phyloP scores from a whole-genome alignment of 2,888 invertebrate genomes.

The Nephrocerus scutellatus region DNA sequence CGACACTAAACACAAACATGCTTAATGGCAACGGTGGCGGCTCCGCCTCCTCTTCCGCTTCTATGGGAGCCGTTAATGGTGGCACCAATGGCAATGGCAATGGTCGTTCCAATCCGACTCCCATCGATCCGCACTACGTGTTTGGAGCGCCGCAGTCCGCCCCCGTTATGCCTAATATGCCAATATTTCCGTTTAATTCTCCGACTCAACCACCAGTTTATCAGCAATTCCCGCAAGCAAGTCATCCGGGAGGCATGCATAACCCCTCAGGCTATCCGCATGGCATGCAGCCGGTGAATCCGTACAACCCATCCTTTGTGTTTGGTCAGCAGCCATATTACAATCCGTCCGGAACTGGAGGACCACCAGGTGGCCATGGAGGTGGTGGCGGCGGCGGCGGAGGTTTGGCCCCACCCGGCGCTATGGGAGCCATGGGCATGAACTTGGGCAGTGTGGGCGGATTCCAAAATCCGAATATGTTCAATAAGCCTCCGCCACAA shows the following conservation, averaged over 20 bases:
- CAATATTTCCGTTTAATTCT: conserved; percentile 45
- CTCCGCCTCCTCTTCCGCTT: too few relatives aligned
- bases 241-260: conserved; percentile 45
- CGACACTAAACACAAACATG: conserved; percentile 42
- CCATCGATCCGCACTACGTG: conserved; percentile 45
- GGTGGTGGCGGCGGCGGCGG: conserved; percentile 32
- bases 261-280: conserved; percentile 43
- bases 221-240: conserved; percentile 48
- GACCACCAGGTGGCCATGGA: conserved; percentile 39
- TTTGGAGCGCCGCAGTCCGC: conserved; percentile 45
- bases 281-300: conserved; percentile 43
- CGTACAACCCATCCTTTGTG: conserved; percentile 45
- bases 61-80: conserved; percentile 11
- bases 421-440: conserved; percentile 17
- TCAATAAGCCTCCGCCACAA: conserved; percentile 45
- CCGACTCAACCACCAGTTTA: conserved; percentile 43
- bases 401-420: conserved; percentile 36
- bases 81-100: conserved; percentile 23
- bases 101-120: conserved; percentile 44
- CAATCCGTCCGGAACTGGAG: conserved; percentile 41
- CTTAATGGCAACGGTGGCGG: conserved; percentile 18
- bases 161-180: conserved; percentile 43
- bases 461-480: conserved; percentile 44
- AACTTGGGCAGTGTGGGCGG: conserved; percentile 33
- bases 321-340: conserved; percentile 45